Base-by-base conservation (phyloP, 2,888 invertebrate genomes). In the Slavum lentiscoides region DNA sequence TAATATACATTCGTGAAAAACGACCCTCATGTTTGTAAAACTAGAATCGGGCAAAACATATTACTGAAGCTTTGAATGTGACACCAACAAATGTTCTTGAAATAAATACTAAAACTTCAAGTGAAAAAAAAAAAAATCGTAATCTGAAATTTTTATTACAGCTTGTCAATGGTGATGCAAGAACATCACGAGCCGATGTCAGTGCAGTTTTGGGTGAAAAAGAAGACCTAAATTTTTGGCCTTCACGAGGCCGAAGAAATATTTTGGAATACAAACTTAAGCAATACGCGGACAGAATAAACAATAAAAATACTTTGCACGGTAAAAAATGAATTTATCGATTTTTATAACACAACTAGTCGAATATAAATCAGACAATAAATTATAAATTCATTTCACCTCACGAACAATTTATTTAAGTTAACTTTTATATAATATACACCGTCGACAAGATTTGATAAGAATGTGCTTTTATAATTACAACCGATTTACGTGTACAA, bases 211-310 rank as follows among this genome's bases (percentile, higher is more conserved):
- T 80, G 64, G 72, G 80, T 17, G 72, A 55, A 43, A 72, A 39
- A 5, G 80, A 62, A 15, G 80, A 80, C 58, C 80, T 72, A 2
- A 80, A 80, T 17, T 80, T 80, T 80, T 80, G 80, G 80, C 80
- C 80, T 64, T 80, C 80, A n/a, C 64, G 80, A 9, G 80, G 80
- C 43, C 72, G 80, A 43, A 72, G 80, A 64, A 80, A 72, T n/a
- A 66, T 23, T 6, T 64, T 5, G 11, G 69, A 69, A 15, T 19
- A 39, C 4, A 80, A 77, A 69, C 62, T 77, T 19, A 77, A 72
- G 62, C 62, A 72, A 72, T 80, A 72, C 62, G 53, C 43, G n/a
- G 72, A 64, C 2, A 80, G 58, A 43, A 80, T 72, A 72, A 58
- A 69, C n/a, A 80, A 43, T 17, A 72, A 21, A 23, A 80, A 80